Evolutionary conservation across 2,888 invertebrate species (phyloP).

Genomic region (Philonicus albiceps): DNA sequence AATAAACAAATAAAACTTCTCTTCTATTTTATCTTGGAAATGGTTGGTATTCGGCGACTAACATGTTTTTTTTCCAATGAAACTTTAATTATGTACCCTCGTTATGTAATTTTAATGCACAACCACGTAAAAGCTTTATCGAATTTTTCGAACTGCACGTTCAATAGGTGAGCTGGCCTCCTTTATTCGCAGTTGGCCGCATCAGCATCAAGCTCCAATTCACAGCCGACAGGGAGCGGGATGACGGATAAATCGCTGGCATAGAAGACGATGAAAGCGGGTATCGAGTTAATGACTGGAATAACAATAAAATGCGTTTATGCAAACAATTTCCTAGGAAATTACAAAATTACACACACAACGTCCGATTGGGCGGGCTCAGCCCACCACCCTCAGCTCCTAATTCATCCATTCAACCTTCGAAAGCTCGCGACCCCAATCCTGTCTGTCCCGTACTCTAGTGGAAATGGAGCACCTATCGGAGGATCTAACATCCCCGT

Average conservation of each 20-base stretch:
- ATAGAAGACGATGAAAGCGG: slow-evolving; percentile 14
- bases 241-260: background rate
- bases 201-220: background rate
- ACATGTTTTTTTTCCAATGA: background rate
- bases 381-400: background rate
- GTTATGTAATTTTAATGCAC: background rate
- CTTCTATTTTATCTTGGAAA: background rate
- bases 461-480: slow-evolving; percentile 1
- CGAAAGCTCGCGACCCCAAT: background rate
- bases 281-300: slow-evolving; percentile 16
- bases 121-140: background rate
- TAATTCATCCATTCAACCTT: background rate
- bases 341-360: slow-evolving; percentile 29
- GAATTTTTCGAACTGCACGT: background rate
- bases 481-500: background rate
- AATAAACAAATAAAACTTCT: background rate
- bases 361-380: background rate
- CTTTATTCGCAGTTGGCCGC: background rate
- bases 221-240: background rate
- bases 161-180: background rate
- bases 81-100: background rate
- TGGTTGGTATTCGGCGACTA: background rate
- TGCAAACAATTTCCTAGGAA: slow-evolving; percentile 20
- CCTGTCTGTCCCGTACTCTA: background rate
- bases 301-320: slow-evolving; percentile 29